Percentiles rank a stretch among this genome's conserved stretches.
phyloP scores from a whole-genome alignment of 2,888 invertebrate genomes.

The Eilema sororculum region DNA sequence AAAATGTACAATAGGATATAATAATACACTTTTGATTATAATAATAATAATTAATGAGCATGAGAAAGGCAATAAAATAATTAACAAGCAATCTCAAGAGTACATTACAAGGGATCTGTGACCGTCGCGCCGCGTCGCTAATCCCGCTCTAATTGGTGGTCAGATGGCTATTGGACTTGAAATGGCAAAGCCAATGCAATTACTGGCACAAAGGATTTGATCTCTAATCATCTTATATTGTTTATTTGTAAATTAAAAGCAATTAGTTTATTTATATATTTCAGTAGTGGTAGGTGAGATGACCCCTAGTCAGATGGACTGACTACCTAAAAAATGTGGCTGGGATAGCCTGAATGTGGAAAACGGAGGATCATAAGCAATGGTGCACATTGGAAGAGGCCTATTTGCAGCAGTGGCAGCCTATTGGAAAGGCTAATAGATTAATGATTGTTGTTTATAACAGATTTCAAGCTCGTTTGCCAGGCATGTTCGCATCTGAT shows the following conservation, averaged over 20 bases:
- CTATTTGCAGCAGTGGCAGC: no score
- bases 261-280: neutral
- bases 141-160: constrained; percentile 83
- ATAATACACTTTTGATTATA: constrained; percentile 43
- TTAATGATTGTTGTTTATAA: no score
- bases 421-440: no score
- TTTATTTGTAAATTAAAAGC: constrained; percentile 20
- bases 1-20: neutral
- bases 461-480: no score
- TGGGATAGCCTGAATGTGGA: no score
- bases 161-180: constrained; percentile 84
- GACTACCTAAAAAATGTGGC: no score
- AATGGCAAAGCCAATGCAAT: constrained; percentile 79
- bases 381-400: no score
- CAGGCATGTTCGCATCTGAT: no score
- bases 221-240: constrained; percentile 53
- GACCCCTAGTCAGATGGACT: no score
- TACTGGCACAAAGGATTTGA: constrained; percentile 72
- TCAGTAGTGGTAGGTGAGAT: no score
- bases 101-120: constrained; percentile 61
- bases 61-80: constrained; percentile 60
- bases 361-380: no score
- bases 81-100: constrained; percentile 73
- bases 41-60: constrained; percentile 44
- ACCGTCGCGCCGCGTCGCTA: constrained; percentile 71